These are phyloP conservation scores for Diabrotica balteata DNA, from an alignment of 2,888 invertebrate species.

Conservation along the genomic window DNA sequence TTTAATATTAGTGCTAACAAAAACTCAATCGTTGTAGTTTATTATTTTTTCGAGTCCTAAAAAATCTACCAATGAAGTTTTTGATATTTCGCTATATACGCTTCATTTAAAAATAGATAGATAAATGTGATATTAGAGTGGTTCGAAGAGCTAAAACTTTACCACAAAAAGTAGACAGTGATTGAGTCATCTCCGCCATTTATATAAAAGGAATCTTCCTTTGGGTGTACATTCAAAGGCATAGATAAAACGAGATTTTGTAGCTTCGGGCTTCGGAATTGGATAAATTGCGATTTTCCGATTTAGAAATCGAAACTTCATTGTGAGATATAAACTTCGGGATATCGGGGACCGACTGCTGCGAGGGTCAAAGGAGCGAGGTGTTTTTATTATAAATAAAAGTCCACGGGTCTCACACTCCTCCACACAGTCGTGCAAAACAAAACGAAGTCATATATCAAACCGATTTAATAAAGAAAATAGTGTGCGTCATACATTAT, in stretches of 20 bases:
- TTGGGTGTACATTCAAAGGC: constrained; percentile 22
- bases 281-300: constrained; percentile 29
- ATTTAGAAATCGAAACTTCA: constrained; percentile 22
- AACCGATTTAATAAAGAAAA: too few species aligned
- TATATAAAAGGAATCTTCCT: constrained; percentile 22
- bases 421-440: too few species aligned
- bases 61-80: too few species aligned
- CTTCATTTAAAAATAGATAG: background rate
- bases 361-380: background rate
- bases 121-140: constrained; percentile 13
- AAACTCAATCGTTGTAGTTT: too few species aligned
- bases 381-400: too few species aligned
- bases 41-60: too few species aligned
- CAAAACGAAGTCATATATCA: too few species aligned
- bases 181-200: constrained; percentile 25
- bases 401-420: too few species aligned
- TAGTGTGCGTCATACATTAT: too few species aligned
- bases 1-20: too few species aligned
- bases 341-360: constrained; percentile 9
- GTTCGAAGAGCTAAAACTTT: constrained; percentile 9
- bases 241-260: constrained; percentile 21
- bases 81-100: too few species aligned
- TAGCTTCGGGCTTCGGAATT: constrained; percentile 21
- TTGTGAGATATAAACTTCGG: constrained; percentile 21
- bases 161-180: constrained; percentile 17